phyloP scores from a whole-genome alignment of 2,888 invertebrate genomes.

The Amorpha juglandis region DNA sequence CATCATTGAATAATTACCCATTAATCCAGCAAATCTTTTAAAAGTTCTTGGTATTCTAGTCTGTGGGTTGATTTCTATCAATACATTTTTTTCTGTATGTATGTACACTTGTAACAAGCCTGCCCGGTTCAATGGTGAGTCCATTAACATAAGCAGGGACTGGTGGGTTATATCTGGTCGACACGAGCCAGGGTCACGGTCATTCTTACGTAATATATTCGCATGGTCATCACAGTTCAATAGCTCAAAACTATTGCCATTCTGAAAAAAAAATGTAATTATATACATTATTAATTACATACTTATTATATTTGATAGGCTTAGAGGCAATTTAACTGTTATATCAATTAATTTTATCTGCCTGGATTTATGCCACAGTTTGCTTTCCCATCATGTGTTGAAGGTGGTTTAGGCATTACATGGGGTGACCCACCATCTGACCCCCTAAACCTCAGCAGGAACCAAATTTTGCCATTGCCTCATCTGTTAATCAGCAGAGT shows the following conservation, averaged over 20 bases:
- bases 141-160: conserved; percentile 98
- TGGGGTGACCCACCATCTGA: too few species aligned
- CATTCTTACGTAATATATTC: conserved; percentile 92
- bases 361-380: too few species aligned
- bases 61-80: conserved; percentile 98
- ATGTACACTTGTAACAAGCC: conserved; percentile 98
- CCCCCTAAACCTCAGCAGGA: too few species aligned
- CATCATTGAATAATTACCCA: conserved; percentile 86
- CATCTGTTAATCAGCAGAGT: too few species aligned
- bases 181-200: conserved; percentile 93
- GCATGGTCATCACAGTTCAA: conserved; percentile 97
- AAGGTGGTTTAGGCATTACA: too few species aligned
- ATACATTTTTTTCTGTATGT: conserved; percentile 95
- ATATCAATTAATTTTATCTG: too few species aligned
- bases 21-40: conserved; percentile 97
- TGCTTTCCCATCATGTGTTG: too few species aligned
- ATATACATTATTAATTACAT: background rate
- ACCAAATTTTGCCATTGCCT: too few species aligned
- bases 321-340: too few species aligned
- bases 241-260: conserved; percentile 94
- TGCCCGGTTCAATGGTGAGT: conserved; percentile 98
- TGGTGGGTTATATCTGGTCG: conserved; percentile 99
- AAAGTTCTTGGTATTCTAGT: conserved; percentile 98
- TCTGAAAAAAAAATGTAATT: conserved; percentile 80
- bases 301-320: too few species aligned